These are phyloP conservation scores for Rotaria socialis DNA, from an alignment of 2,888 invertebrate genomes.

Conservation along the genomic window DNA sequence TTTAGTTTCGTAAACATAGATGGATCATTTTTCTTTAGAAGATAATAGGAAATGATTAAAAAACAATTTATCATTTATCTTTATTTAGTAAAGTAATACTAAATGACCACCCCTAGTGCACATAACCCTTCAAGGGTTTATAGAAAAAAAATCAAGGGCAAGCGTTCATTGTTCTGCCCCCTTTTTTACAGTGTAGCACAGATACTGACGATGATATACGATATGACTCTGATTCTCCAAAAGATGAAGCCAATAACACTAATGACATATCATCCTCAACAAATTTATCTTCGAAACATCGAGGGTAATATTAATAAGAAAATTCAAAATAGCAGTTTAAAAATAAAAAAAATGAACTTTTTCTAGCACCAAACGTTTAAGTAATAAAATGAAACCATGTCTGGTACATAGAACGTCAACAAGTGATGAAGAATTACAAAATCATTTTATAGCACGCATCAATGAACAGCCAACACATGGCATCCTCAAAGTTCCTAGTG, in stretches of 20 bases:
- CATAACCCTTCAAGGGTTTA: too few species aligned
- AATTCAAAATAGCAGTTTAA: too few species aligned
- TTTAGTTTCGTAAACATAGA: too few species aligned
- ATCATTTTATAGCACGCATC: not conserved
- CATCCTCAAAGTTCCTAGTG: not conserved
- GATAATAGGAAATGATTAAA: too few species aligned
- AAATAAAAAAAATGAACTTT: too few species aligned
- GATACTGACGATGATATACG: constrained; percentile 10
- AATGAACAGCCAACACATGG: constrained; percentile 22
- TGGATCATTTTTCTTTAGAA: too few species aligned
- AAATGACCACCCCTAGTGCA: too few species aligned
- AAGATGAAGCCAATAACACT: not conserved
- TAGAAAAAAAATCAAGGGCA: too few species aligned
- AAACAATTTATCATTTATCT: too few species aligned
- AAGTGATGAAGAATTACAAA: constrained; percentile 35
- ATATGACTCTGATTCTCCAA: constrained; percentile 5
- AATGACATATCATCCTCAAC: not conserved
- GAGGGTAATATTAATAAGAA: not conserved
- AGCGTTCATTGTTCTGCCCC: too few species aligned
- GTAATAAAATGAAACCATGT: constrained; percentile 34
- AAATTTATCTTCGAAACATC: not conserved
- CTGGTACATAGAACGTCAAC: constrained; percentile 28
- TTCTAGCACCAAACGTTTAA: not conserved
- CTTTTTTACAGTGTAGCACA: too few species aligned
- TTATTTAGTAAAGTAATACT: too few species aligned